Conservation (phyloP, 1,140 invertebrate species). For the Trialeurodes vaporariorum region DNA sequence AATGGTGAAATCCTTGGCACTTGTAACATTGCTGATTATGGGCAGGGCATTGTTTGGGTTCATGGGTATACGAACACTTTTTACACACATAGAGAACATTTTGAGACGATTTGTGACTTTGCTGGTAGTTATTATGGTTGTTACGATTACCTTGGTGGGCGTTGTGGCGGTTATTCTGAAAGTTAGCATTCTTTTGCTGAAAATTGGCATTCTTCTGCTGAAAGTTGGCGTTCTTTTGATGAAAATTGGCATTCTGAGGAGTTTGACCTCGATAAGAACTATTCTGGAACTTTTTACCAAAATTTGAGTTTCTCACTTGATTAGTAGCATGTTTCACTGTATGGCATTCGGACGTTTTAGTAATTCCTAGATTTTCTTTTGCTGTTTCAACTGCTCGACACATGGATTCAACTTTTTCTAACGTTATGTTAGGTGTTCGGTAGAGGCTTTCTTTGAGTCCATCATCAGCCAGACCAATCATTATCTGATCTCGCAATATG, state of each 20-base stretch:
- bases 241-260: no score
- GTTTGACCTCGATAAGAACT: no score
- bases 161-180: no score
- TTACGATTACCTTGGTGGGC: no score
- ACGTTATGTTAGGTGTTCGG: conserved; percentile 24
- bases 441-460: conserved; percentile 27
- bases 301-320: no score
- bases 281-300: no score
- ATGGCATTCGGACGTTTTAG: no score
- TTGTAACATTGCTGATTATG: background rate
- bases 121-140: background rate
- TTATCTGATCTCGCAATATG: conserved; percentile 29
- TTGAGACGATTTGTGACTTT: background rate
- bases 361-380: background rate
- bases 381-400: background rate
- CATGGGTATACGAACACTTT: background rate
- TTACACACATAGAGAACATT: background rate
- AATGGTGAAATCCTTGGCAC: background rate
- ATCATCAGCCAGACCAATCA: conserved; percentile 29
- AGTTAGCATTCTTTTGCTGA: no score
- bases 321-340: no score
- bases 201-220: no score
- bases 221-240: no score
- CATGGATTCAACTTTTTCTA: conserved; percentile 9
- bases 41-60: background rate